Evolutionary conservation across 2,797 vertebrate genomes (phyloP), one percentile per base, ranked within the genome.

Genomic region (Pipistrellus pipistrellus): DNA sequence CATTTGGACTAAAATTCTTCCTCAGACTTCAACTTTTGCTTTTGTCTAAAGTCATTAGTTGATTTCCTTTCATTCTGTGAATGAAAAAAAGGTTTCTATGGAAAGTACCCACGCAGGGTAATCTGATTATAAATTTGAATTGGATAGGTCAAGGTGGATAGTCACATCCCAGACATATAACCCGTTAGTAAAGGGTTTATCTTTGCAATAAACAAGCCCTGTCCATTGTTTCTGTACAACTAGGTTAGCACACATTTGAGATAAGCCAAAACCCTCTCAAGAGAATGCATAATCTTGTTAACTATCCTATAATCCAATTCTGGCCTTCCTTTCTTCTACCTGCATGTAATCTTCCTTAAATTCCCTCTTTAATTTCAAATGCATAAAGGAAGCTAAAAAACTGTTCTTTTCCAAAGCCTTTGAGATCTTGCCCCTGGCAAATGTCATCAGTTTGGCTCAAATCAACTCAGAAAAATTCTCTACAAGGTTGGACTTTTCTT

Each of bases 1-100:
- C 17, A 53, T n/a, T 38, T 59, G 15, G 11, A 18, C 32, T 73
- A 62, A 83, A 77, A 59, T 53, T 0, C 9, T 68, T 73, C 23
- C 32, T 44, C 25, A 41, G 13, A 32, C n/a, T 55, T 32, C 38
- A 17, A 73, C 88, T 88, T 82, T 78, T 51, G 32, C 14, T 66
- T 20, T 86, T 8, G 6, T 86, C 18, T 83, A 59, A 77, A 41
- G 13, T 91, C 8, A n/a, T 51, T 51, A 53, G 32, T 15, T 75
- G 38, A 85, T 87, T 89, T 77, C 32, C 25, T 87, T 90, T 85
- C 44, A 68, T 18, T 85, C 32, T 17, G 23, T 55, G 75, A 78
- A 78, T 15, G n/a, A 55, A 25, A 55, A 14, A 51, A 6, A n/a
- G 21, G 46, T 23, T 55, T 55, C 20, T 55, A 25, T 55, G 75